Evolutionary conservation across 2,888 invertebrate genomes (phyloP).

Genomic region (Dusona sp.): DNA sequence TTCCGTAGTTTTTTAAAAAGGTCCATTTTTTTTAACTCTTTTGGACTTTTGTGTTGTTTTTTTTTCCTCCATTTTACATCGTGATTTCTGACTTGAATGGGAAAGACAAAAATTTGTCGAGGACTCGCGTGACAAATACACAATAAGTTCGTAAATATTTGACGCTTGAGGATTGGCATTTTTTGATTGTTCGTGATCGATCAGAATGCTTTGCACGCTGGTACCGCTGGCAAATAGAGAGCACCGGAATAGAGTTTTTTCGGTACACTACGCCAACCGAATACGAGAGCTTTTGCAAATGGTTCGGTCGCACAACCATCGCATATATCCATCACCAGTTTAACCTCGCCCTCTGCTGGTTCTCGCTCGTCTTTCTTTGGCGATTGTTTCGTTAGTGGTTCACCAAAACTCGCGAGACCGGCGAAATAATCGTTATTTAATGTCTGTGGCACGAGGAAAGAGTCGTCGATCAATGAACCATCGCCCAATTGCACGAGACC

Average conservation of each 20-base stretch:
- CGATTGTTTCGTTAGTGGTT: constrained; percentile 86
- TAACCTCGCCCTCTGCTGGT: constrained; percentile 93
- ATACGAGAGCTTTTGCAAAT: constrained; percentile 91
- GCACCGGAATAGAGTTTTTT: constrained; percentile 91
- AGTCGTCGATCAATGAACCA: constrained; percentile 89
- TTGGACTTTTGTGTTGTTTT: neutral
- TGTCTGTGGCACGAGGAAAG: constrained; percentile 84
- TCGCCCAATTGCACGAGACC: constrained; percentile 89
- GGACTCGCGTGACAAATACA: neutral
- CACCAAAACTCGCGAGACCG: constrained; percentile 90
- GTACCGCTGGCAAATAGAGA: constrained; percentile 88
- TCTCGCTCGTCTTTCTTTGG: constrained; percentile 90
- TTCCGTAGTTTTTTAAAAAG: neutral
- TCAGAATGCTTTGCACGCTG: constrained; percentile 89
- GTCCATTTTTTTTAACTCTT: neutral
- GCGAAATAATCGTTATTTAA: constrained; percentile 86
- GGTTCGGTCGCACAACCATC: constrained; percentile 91
- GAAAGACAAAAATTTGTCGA: neutral
- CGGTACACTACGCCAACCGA: constrained; percentile 91
- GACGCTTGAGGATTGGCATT: constrained; percentile 11
- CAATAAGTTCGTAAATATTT: constrained; percentile 12
- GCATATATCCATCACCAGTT: constrained; percentile 92
- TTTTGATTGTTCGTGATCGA: constrained; percentile 41
- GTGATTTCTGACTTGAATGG: neutral
- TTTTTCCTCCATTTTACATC: constrained; percentile 12